Percentiles rank a stretch among this genome's conserved stretches.
phyloP scores from a whole-genome alignment of 1,140 invertebrate genomes.

The Cheumatopsyche charites region DNA sequence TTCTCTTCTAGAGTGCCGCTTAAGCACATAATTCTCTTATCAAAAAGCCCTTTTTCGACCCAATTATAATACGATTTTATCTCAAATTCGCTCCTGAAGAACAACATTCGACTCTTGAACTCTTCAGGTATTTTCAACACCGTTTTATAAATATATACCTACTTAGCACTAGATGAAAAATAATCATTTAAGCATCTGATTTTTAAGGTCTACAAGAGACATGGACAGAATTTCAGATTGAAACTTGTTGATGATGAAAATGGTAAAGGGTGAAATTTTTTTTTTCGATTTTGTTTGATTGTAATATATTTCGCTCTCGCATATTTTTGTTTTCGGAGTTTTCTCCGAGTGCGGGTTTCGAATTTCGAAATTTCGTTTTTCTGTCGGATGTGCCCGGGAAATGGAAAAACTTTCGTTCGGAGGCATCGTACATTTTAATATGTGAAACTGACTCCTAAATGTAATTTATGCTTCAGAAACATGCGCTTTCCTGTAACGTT shows the following conservation, averaged over 20 bases:
- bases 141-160: constrained; percentile 26
- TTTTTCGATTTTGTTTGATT: no score
- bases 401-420: constrained; percentile 28
- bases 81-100: neutral
- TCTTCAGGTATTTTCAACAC: constrained; percentile 17
- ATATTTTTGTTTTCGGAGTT: no score
- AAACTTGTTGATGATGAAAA: constrained; percentile 26
- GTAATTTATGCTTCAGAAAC: constrained; percentile 22
- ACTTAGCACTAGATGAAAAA: constrained; percentile 25
- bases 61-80: neutral
- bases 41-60: neutral
- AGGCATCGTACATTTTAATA: constrained; percentile 16
- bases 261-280: neutral
- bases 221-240: constrained; percentile 40
- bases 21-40: constrained; percentile 18
- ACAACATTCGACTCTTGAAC: constrained; percentile 16
- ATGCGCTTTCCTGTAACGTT: neutral
- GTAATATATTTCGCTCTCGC: no score
- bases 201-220: constrained; percentile 29
- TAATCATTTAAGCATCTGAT: constrained; percentile 35
- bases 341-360: no score
- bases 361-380: constrained; percentile 23
- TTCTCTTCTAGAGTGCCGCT: neutral
- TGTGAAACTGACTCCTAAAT: constrained; percentile 7
- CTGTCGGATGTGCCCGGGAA: constrained; percentile 23